These are phyloP conservation scores for Lycaon pictus DNA, from an alignment of 2,113 vertebrate genomes.

Conservation along the genomic window DNA sequence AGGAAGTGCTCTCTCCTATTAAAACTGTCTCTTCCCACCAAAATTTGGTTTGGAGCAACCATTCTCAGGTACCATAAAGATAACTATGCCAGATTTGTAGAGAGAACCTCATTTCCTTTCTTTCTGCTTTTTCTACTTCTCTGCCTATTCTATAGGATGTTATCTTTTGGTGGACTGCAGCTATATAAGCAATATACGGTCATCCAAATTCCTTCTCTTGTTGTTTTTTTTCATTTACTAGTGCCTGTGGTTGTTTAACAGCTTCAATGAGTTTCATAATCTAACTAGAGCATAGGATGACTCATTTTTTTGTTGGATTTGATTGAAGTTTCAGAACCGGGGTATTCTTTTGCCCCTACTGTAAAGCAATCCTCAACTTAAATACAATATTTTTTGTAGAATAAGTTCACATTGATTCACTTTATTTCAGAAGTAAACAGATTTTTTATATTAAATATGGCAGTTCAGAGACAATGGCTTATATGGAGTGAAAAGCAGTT, in stretches of 20 bases:
- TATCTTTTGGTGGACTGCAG: neutral
- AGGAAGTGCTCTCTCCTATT: constrained; percentile 81
- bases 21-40: constrained; percentile 80
- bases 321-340: neutral
- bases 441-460: neutral
- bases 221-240: constrained; percentile 23
- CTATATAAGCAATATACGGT: neutral
- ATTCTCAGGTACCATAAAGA: constrained; percentile 75
- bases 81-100: constrained; percentile 28
- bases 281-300: neutral
- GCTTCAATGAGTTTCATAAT: constrained; percentile 34
- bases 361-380: constrained; percentile 31
- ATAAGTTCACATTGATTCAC: neutral
- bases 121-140: neutral
- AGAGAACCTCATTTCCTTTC: neutral
- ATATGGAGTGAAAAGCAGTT: neutral
- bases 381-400: constrained; percentile 17
- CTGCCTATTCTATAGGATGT: neutral
- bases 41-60: constrained; percentile 81
- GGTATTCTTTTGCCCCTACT: neutral
- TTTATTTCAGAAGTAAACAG: constrained; percentile 51
- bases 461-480: neutral
- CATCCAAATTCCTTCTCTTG: neutral
- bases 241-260: neutral
- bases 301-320: constrained; percentile 10